Conservation (phyloP, 2,888 invertebrate species). For the Tetragnatha montana region DNA sequence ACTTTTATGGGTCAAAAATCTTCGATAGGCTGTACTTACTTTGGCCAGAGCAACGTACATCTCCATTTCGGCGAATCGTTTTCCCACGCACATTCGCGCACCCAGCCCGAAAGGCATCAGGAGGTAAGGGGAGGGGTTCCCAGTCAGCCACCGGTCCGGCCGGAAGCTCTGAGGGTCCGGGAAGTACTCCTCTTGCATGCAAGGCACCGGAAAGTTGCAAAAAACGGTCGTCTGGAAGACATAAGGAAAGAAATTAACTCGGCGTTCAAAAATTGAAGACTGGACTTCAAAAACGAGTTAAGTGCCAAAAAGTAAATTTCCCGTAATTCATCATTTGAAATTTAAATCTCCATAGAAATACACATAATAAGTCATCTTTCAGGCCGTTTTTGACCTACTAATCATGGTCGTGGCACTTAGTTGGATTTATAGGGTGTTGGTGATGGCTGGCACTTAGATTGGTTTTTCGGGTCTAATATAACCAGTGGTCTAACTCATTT, state of each 20-base stretch:
- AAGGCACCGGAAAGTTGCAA: constrained; percentile 65
- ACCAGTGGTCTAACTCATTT: no score
- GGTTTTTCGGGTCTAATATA: no score
- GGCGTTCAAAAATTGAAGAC: no score
- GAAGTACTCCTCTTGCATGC: constrained; percentile 44
- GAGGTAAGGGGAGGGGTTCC: constrained; percentile 24
- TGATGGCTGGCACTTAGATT: no score
- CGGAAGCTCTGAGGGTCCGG: constrained; percentile 52
- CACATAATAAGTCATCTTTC: no score
- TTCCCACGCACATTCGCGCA: constrained; percentile 68
- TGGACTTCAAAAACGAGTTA: no score
- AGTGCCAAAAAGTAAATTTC: no score
- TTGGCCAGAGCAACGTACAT: constrained; percentile 64
- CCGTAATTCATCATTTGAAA: no score
- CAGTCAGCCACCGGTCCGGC: constrained; percentile 69
- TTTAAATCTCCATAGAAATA: no score
- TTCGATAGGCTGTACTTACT: constrained; percentile 23
- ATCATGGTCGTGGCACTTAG: no score
- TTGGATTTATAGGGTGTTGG: no score
- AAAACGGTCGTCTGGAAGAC: constrained; percentile 54
- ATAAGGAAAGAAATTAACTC: background rate
- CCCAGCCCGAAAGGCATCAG: constrained; percentile 71
- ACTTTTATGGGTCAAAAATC: background rate
- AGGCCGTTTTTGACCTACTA: no score
- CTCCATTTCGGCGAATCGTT: constrained; percentile 69